These are phyloP conservation scores for Gymnoscopelus microlampas DNA, from an alignment of 2,797 vertebrate genomes.

Conservation along the genomic window DNA sequence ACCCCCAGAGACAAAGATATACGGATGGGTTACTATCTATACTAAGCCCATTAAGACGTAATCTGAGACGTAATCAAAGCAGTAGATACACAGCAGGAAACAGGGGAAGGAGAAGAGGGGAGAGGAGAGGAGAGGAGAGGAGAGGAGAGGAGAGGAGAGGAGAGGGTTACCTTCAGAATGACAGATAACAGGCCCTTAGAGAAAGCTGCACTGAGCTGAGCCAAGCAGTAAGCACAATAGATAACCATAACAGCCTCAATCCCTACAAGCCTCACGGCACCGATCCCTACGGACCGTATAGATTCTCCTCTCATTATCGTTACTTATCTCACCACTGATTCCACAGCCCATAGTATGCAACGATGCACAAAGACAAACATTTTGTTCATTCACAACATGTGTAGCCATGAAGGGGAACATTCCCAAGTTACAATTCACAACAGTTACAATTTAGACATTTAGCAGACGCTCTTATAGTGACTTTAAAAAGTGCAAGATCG, in stretches of 20 bases:
- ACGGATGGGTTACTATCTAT: conserved; percentile 4
- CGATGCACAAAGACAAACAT: conserved; percentile 8
- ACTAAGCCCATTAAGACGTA: conserved; percentile 19
- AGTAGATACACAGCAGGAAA: neutral
- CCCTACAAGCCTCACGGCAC: neutral
- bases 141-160: neutral
- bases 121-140: neutral
- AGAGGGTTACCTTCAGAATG: neutral
- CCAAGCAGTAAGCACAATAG: conserved; percentile 6
- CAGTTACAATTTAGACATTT: no score
- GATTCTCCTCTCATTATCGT: conserved; percentile 36
- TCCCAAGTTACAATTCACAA: no score
- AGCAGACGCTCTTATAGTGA: no score
- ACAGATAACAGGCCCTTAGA: conserved; percentile 9
- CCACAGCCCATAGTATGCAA: conserved; percentile 15
- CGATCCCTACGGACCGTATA: conserved; percentile 22
- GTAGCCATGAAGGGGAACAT: no score
- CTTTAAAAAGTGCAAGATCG: neutral
- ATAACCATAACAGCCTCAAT: conserved; percentile 8
- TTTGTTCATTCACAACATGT: no score
- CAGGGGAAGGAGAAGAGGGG: neutral
- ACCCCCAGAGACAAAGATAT: conserved; percentile 13
- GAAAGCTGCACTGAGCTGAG: neutral
- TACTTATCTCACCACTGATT: conserved; percentile 40
- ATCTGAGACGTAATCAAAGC: conserved; percentile 27